These are phyloP conservation scores for Dascillus cervinus DNA, from an alignment of 2,888 invertebrate species.

Conservation along the genomic window DNA sequence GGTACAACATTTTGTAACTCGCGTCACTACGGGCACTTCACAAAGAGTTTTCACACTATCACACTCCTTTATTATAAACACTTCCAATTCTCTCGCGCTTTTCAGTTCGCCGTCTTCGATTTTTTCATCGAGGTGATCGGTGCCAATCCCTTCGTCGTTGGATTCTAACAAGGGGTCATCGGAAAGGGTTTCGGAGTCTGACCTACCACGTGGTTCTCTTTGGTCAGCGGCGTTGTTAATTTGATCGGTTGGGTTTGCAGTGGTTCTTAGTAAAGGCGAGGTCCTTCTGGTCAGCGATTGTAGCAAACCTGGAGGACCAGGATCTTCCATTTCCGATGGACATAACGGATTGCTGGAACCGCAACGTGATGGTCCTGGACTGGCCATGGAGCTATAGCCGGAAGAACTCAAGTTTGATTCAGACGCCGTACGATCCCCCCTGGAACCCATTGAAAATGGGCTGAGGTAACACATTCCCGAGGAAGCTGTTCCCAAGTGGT, in stretches of 20 bases:
- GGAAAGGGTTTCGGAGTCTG: conserved; percentile 67
- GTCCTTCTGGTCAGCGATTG: conserved; percentile 42
- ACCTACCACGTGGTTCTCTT: conserved; percentile 52
- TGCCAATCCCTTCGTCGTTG: conserved; percentile 71
- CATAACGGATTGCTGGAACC: conserved; percentile 75
- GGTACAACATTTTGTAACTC: conserved; percentile 50
- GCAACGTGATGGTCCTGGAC: conserved; percentile 74
- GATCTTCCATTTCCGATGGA: conserved; percentile 68
- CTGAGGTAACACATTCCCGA: conserved; percentile 65
- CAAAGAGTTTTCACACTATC: conserved; percentile 38
- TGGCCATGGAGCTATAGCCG: conserved; percentile 80
- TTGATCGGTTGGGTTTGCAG: conserved; percentile 32
- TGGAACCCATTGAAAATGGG: conserved; percentile 66
- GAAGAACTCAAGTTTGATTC: conserved; percentile 79
- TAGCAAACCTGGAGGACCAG: conserved; percentile 50
- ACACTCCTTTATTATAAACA: conserved; percentile 42
- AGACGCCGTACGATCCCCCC: conserved; percentile 68
- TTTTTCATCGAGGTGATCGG: conserved; percentile 61
- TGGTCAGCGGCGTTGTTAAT: conserved; percentile 39
- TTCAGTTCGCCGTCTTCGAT: conserved; percentile 61
- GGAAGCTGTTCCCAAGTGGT: conserved; percentile 42
- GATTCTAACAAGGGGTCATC: conserved; percentile 65
- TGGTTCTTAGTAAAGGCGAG: conserved; percentile 55
- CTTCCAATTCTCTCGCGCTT: conserved; percentile 57
- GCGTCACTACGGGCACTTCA: conserved; percentile 44